Evolutionary conservation across 2,888 invertebrate species (phyloP).

Genomic region (Hyalella azteca): DNA sequence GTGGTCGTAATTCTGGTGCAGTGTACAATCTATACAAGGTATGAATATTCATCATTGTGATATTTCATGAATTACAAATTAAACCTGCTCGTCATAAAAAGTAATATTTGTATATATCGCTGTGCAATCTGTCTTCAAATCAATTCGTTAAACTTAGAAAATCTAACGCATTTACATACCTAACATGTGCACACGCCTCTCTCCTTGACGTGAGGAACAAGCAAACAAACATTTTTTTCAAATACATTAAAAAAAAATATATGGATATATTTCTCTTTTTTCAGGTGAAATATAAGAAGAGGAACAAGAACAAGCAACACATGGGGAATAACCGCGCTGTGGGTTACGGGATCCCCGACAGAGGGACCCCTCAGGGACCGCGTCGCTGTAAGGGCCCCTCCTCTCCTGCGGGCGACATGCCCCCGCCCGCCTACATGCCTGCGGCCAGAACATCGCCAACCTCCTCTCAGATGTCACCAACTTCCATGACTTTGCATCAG

Average conservation of each 20-base stretch:
- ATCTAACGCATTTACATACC: no score
- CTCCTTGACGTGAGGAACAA: no score
- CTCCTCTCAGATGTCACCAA: constrained; percentile 10
- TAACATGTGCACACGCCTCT: no score
- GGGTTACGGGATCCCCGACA: constrained; percentile 23
- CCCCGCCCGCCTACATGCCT: neutral
- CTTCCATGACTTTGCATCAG: constrained; percentile 33
- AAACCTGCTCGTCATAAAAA: no score
- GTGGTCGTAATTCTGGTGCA: constrained; percentile 96
- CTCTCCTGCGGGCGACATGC: constrained; percentile 40
- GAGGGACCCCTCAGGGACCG: neutral
- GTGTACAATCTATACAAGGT: constrained; percentile 98
- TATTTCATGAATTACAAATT: no score
- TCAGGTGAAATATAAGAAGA: constrained; percentile 97
- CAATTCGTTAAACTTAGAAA: no score
- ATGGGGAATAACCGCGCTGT: neutral
- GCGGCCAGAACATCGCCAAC: constrained; percentile 28
- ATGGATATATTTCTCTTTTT: no score
- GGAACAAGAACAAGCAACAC: constrained; percentile 76
- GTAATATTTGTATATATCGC: no score
- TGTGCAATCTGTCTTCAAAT: no score
- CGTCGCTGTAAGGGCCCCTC: neutral
- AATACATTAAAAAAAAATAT: no score
- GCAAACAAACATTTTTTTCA: no score
- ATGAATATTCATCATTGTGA: constrained; percentile 55